Conservation (phyloP, 2,888 invertebrate genomes). For the Caenorhabditis uteleia region DNA sequence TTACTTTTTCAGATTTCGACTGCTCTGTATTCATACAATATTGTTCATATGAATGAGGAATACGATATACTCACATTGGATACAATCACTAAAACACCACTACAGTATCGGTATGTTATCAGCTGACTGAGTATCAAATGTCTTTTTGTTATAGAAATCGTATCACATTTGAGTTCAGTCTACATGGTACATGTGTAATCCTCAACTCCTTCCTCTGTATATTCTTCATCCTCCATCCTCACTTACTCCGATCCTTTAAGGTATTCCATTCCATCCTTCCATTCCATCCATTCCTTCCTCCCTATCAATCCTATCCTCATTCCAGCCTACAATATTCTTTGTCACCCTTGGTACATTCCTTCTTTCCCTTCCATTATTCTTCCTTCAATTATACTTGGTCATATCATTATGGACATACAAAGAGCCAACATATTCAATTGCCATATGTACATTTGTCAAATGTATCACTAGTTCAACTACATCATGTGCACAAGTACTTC, state of each 20-base stretch:
- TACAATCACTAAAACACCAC: conserved; percentile 24
- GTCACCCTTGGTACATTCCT: conserved; percentile 33
- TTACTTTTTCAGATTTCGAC: too few species aligned
- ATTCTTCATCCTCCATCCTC: conserved; percentile 23
- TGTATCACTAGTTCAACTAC: conserved; percentile 35
- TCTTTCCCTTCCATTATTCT: conserved; percentile 26
- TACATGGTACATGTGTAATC: conserved; percentile 29
- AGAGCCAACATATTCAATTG: conserved; percentile 20
- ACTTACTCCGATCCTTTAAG: conserved; percentile 23
- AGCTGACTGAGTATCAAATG: not conserved
- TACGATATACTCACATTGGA: conserved; percentile 8
- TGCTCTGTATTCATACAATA: too few species aligned
- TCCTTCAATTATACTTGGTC: conserved; percentile 28
- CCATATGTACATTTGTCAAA: conserved; percentile 32
- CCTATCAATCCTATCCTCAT: too few species aligned
- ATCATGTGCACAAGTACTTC: conserved; percentile 33
- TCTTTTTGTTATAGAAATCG: conserved; percentile 22
- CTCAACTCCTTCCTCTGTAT: conserved; percentile 25
- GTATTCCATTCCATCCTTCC: too few species aligned
- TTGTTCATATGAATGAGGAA: conserved; percentile 1
- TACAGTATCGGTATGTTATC: conserved; percentile 19
- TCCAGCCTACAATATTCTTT: conserved; percentile 33
- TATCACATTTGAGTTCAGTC: conserved; percentile 31
- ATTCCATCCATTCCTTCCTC: too few species aligned
- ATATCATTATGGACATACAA: conserved; percentile 20